phyloP scores from a whole-genome alignment of 2,797 vertebrate species.

The Ceryle rudis region DNA sequence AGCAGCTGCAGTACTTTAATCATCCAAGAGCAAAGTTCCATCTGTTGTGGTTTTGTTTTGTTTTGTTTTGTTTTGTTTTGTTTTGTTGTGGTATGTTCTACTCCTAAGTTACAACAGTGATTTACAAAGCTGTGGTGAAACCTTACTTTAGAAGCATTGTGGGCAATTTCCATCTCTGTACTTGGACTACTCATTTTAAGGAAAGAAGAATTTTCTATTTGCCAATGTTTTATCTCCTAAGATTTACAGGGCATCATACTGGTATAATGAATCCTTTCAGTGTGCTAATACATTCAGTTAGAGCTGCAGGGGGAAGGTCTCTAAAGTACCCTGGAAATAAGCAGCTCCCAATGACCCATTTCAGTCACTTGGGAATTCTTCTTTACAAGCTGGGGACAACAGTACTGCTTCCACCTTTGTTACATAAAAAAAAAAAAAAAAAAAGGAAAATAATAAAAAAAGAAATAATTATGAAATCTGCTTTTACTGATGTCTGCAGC shows the following conservation, averaged over 20 bases:
- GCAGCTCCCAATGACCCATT: background rate
- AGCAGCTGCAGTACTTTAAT: background rate
- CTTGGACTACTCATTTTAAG: background rate
- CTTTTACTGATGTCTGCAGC: background rate
- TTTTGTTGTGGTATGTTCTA: background rate
- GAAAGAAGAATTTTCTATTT: background rate
- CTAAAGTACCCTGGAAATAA: background rate
- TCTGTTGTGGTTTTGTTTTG: no score
- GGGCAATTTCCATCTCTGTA: background rate
- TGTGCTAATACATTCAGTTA: background rate
- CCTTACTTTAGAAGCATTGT: background rate
- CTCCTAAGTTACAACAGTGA: background rate
- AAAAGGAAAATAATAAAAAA: fast-evolving
- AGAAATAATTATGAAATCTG: background rate
- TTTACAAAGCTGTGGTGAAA: background rate
- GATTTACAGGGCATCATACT: background rate
- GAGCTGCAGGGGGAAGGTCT: background rate
- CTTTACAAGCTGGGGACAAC: background rate
- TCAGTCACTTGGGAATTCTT: background rate
- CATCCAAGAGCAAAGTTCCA: background rate
- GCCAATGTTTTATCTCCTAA: background rate
- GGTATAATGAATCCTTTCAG: background rate
- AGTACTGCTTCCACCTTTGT: background rate
- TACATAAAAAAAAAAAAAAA: fast-evolving
- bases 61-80: no score